These are phyloP conservation scores for Lucilia sericata DNA, from an alignment of 1,140 invertebrate genomes.

Conservation along the genomic window DNA sequence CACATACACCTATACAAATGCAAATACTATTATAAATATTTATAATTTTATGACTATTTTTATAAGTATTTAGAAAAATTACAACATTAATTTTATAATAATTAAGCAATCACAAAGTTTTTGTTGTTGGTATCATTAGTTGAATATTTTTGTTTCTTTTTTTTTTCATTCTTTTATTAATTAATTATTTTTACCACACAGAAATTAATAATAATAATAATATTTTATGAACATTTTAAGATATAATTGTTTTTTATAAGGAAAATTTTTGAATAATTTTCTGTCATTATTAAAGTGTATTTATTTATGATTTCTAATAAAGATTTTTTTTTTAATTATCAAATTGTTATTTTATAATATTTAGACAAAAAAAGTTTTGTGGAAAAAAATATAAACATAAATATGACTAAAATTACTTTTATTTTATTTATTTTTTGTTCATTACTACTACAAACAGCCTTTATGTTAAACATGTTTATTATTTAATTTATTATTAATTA, in stretches of 20 bases:
- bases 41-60: neutral
- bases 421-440: neutral
- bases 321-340: too few species aligned
- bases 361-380: too few species aligned
- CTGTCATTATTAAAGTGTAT: neutral
- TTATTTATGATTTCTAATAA: too few species aligned
- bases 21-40: neutral
- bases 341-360: too few species aligned
- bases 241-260: neutral
- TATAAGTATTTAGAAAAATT: constrained; percentile 10
- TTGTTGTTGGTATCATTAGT: neutral
- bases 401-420: neutral
- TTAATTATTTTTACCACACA: too few species aligned
- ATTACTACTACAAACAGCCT: constrained; percentile 44
- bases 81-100: neutral
- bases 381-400: neutral
- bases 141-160: too few species aligned
- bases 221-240: neutral
- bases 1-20: constrained; percentile 14
- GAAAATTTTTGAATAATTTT: neutral
- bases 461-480: constrained; percentile 43
- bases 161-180: too few species aligned
- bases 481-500: neutral
- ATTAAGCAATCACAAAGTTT: constrained; percentile 20
- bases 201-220: neutral